Base-by-base conservation (phyloP, 2,888 invertebrate genomes). In the Caenorhabditis panamensis region DNA sequence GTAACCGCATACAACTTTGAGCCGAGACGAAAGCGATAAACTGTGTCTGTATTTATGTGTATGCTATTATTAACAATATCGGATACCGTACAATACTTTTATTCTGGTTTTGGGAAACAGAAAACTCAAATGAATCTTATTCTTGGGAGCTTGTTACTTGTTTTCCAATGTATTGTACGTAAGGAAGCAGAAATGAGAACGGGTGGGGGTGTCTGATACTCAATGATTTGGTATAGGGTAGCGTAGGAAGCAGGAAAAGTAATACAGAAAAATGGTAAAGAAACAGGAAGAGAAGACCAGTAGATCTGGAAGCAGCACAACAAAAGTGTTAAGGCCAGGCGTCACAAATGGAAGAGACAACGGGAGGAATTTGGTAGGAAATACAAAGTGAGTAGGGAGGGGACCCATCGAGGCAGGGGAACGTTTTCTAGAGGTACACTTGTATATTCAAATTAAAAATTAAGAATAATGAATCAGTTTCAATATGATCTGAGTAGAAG, bases 1-100 rank as follows among this genome's bases (percentile, higher is more conserved):
- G 64, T 80, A 28, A 68, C 64, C 53, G 80, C 73, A 69, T 80
- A 75, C 63, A 75, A 75, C 31, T 80, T 71, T 31, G 31, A 31
- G 31, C 31, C 31, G 9, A 31, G 31, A 31, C 31, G 4, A 9
- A 31, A 31, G 9, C 4, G 31, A 31, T 31, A 31, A 31, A 9
- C 31, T 6, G 9, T 9, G 9, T 6, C 31, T 31, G 9, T 31
- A 31, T 31, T 31, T 31, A 47, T 80, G 64, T 20, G n/a, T 22
- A 5, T 47, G 13, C 24, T 11, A 5, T 31, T 71, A 71, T 64
- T 58, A 41, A 41, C 41, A 31, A 31, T 37, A 36, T 56, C 16
- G 13, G 9, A 22, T 37, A 13, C 18, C 4, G 9, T 18, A 47
- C 20, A n/a, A 28, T 47, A n/a, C 28, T 64, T 31, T 26, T 24